Conservation (phyloP, 2,113 vertebrate species). For the Anhinga rufa region DNA sequence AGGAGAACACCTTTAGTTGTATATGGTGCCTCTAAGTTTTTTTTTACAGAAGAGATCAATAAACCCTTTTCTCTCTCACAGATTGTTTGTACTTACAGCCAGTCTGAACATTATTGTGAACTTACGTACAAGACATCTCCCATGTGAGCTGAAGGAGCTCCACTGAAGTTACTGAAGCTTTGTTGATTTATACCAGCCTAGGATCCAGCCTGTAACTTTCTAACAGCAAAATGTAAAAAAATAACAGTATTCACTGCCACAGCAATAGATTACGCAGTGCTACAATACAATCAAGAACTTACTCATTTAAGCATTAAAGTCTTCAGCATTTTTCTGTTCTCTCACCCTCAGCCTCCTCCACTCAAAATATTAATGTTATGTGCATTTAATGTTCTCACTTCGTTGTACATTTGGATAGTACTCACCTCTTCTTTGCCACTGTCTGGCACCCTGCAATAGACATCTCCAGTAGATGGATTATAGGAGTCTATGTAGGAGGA, state of each 20-base stretch:
- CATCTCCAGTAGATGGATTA: constrained; percentile 85
- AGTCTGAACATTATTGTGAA: background rate
- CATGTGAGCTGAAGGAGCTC: background rate
- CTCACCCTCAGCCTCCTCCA: background rate
- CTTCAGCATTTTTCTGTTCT: background rate
- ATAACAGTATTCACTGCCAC: fast-evolving
- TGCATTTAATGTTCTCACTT: background rate
- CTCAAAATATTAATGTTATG: background rate
- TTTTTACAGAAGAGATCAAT: background rate
- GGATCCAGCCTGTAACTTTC: background rate
- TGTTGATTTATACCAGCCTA: background rate
- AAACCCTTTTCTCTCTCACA: background rate
- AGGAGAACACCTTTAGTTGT: background rate
- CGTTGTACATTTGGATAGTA: background rate
- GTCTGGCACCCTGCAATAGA: constrained; percentile 90
- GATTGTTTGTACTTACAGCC: background rate
- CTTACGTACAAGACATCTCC: background rate
- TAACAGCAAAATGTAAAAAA: background rate
- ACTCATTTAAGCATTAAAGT: background rate
- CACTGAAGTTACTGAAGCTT: background rate
- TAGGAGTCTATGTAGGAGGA: constrained; percentile 83
- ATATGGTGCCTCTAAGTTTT: background rate
- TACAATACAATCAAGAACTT: background rate
- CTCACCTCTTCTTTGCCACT: constrained; percentile 89
- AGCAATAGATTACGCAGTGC: background rate